Evolutionary conservation across 2,113 vertebrate genomes (phyloP), one percentile per base, ranked within the genome.

Genomic region (Tympanuchus pallidicinctus): DNA sequence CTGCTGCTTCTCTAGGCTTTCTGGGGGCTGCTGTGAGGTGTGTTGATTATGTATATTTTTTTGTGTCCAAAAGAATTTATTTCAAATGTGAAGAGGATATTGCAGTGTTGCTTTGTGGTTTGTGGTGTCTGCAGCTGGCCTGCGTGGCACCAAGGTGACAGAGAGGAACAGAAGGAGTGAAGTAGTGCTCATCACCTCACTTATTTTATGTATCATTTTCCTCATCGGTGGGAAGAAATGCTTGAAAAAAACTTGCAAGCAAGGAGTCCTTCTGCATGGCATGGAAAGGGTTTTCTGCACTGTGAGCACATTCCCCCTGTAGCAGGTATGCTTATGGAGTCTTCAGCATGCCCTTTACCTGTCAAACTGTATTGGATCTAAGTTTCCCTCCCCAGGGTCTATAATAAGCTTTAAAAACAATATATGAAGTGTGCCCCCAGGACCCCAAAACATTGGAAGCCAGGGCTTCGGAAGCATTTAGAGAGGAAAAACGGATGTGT

Each of bases 271-370:
- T 27, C 64, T 81, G 73, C 34, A 12, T 3, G 91, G 93, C 94
- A 85, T 27, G 2, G 28, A 95, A 94, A 94, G 95, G 92, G 93
- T 94, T 92, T 94, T 38, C 61, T 94, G 3, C 59, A 9, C 25
- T 7, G 28, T 18, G 67, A 81, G 83, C 78, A 3, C 60, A 34
- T 94, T 93, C 74, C 88, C 82, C 95, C 82, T 42, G 92, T 48
- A 64, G 90, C 80, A 24, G 89, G 92, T 84, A 76, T 7, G 28
- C 89, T 89, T 22, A 66, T 65, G 19, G 52, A 79, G 87, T 36
- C 90, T 92, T 7, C 86, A 3, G 87, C 0, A 20, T 95, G 93
- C 80, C 95, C 91, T 97, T 97, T 96, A 95, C 95, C 85, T 96
- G 95, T 97, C 82, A 97, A 45, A 65, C 48, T 45, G 28, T 24